Base-by-base conservation (phyloP, 64 coral and sea anemone genomes). In the Pocillopora verrucosa region DNA sequence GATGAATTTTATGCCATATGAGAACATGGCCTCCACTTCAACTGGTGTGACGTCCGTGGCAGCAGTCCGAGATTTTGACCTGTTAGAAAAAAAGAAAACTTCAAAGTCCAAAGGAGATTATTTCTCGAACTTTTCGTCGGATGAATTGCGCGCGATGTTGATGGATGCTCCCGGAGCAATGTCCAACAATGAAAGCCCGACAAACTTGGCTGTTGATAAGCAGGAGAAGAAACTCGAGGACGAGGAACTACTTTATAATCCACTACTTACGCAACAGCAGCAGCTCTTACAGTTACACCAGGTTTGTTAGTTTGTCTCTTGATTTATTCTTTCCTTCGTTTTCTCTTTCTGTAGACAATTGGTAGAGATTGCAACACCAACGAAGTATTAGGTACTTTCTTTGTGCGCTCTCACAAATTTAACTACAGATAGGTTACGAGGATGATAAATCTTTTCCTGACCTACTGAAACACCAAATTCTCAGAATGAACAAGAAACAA, bases 111-210 rank as follows among this genome's bases (percentile, higher is more conserved):
- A 72, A 65, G 24, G 34, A 15, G 82, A 92, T 65, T 92, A 92
- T 73, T 92, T 92, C 36, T 92, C 90, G 12, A 92, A 92, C 69
- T 92, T 92, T 86, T 68, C 90, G 56, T 86, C 90, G n/a, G 70
- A 92, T 22, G 90, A 92, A 58, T 62, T 92, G 41, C 76, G 86
- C 24, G 84, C 90, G 2, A 87, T 92, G 83, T 87, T 92, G 84
- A 11, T 92, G 36, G 68, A 61, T 58, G 10, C 84, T 2, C 24
- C 89, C 2, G 20, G 61, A 73, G 36, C 24, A 5, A 58, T 77
- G 60, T 22, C 62, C 19, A 64, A 20, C 26, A 64, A 74, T 75
- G 62, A 87, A 24, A n/a, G 84, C 82, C 13, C 63, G 16, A 17
- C 88, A 17, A 64, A 56, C 3, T 73, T 84, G 58, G 5, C 74